A percentile compares a stretch with the other conserved stretches of the same genome.
Conservation (phyloP, 2,113 vertebrate species). For the Talpa occidentalis region DNA sequence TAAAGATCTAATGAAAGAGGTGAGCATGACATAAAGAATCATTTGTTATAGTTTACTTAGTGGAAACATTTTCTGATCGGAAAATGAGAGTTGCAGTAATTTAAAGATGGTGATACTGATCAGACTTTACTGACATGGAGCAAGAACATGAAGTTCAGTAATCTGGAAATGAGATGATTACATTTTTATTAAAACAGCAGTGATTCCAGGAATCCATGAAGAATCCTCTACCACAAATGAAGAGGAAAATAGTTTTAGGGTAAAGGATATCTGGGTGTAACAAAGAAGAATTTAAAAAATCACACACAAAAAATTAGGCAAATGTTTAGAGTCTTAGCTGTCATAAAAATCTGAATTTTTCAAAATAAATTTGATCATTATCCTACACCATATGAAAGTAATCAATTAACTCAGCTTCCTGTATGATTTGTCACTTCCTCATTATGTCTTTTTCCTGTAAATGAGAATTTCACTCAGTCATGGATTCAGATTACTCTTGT, state of each 20-base stretch:
- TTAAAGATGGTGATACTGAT: background rate
- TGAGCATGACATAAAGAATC: background rate
- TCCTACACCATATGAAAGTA: background rate
- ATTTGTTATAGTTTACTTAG: background rate
- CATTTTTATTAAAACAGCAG: background rate
- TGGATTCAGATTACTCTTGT: background rate
- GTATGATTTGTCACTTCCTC: background rate
- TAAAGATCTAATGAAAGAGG: background rate
- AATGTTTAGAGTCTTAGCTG: background rate
- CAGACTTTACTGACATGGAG: background rate
- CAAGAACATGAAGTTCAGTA: background rate
- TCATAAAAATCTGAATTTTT: background rate
- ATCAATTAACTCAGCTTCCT: background rate
- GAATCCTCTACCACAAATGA: background rate
- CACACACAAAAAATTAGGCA: background rate
- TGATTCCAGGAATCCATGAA: background rate
- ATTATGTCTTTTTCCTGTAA: background rate
- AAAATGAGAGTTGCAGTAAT: background rate
- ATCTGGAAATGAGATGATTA: background rate
- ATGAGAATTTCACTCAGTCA: background rate
- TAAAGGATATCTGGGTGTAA: background rate
- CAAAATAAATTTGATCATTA: slow-evolving; percentile 3
- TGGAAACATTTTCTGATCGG: background rate
- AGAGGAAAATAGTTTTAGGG: background rate
- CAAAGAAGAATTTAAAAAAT: background rate